phyloP scores from a whole-genome alignment of 1,140 invertebrate species.

The Pinna nobilis region DNA sequence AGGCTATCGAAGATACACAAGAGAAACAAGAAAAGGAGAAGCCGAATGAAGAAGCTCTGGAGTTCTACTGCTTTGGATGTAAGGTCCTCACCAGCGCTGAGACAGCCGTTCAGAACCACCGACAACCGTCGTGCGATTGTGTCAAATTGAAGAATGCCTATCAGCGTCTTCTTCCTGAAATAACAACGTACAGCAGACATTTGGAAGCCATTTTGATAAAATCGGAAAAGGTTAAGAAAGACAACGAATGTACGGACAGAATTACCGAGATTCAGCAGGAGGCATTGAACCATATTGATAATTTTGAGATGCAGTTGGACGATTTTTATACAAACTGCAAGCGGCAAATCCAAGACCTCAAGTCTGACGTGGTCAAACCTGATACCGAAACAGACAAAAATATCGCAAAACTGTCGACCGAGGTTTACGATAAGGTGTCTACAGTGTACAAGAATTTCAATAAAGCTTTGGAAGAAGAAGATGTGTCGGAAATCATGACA shows the following conservation, averaged over 20 bases:
- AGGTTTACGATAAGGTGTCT: slow-evolving; percentile 9
- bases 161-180: slow-evolving; percentile 18
- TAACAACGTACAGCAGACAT: slow-evolving; percentile 12
- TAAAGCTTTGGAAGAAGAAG: slow-evolving; percentile 36
- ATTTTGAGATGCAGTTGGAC: slow-evolving; percentile 35
- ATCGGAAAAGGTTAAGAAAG: slow-evolving; percentile 24
- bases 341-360: slow-evolving; percentile 12
- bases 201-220: slow-evolving; percentile 35
- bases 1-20: slow-evolving; percentile 18
- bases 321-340: slow-evolving; percentile 32
- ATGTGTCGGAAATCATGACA: neutral
- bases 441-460: slow-evolving; percentile 20
- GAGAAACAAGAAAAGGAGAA: neutral
- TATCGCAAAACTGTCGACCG: too few relatives aligned
- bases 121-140: slow-evolving; percentile 27
- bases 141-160: slow-evolving; percentile 36
- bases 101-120: slow-evolving; percentile 27
- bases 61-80: slow-evolving; percentile 42
- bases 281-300: slow-evolving; percentile 18
- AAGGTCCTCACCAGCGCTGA: slow-evolving; percentile 27
- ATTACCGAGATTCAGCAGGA: slow-evolving; percentile 22
- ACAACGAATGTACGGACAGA: neutral
- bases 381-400: slow-evolving; percentile 18
- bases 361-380: slow-evolving; percentile 4
- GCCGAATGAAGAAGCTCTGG: neutral